These are phyloP conservation scores for Iguana delicatissima DNA, from an alignment of 2,797 vertebrate species.

Conservation along the genomic window DNA sequence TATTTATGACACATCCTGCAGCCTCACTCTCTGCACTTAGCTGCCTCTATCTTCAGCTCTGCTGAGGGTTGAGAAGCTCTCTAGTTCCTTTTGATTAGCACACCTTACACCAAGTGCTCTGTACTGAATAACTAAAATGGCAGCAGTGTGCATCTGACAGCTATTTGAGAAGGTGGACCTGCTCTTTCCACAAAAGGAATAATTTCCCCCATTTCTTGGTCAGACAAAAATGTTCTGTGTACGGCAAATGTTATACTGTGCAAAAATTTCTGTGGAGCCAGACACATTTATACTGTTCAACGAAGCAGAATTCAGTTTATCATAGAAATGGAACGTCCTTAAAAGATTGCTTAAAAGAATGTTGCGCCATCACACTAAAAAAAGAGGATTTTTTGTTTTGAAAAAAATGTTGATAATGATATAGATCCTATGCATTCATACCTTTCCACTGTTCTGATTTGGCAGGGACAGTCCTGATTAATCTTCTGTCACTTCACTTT, in stretches of 20 bases:
- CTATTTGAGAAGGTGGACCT: slow-evolving; percentile 45
- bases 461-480: too few species aligned
- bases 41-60: background rate
- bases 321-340: slow-evolving; percentile 62
- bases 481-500: too few species aligned
- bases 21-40: slow-evolving; percentile 1
- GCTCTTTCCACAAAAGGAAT: slow-evolving; percentile 57
- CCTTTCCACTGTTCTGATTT: too few species aligned
- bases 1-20: slow-evolving; percentile 8
- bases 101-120: slow-evolving; percentile 34
- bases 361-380: slow-evolving; percentile 50
- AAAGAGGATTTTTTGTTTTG: slow-evolving; percentile 47
- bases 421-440: background rate
- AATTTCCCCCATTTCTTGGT: background rate
- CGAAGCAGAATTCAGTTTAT: slow-evolving; percentile 64
- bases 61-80: slow-evolving; percentile 16
- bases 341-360: slow-evolving; percentile 35
- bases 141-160: slow-evolving; percentile 35
- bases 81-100: slow-evolving; percentile 27
- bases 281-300: slow-evolving; percentile 57
- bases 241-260: slow-evolving; percentile 17
- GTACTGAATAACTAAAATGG: slow-evolving; percentile 52
- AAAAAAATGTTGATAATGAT: slow-evolving; percentile 12
- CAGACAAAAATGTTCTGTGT: fast-evolving
- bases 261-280: slow-evolving; percentile 75